phyloP scores from a whole-genome alignment of 30 jellyfish, hydroid and myxozoan genomes.

The Morbakka virulenta region DNA sequence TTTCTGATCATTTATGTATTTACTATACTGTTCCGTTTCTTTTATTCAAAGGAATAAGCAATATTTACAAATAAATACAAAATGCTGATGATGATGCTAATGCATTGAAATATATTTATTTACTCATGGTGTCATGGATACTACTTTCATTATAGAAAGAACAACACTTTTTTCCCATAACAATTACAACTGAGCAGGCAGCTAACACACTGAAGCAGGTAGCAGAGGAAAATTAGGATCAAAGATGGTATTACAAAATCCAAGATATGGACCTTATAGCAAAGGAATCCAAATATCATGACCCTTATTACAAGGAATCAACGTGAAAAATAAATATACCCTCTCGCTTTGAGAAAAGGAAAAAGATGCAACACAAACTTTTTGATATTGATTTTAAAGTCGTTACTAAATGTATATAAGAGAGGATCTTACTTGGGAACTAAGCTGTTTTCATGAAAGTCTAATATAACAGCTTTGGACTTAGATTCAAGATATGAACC shows the following conservation, averaged over 20 bases:
- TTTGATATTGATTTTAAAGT: constrained; percentile 3
- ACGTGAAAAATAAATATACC: not conserved
- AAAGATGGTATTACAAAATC: not conserved
- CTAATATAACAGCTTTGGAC: not conserved
- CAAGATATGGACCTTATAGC: constrained; percentile 14
- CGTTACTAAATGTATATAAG: not conserved
- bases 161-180: not conserved
- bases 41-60: too few species aligned
- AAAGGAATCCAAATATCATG: not conserved
- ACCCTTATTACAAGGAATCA: constrained; percentile 1
- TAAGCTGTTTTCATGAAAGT: constrained; percentile 23
- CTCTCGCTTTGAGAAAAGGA: not conserved
- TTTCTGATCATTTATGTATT: too few species aligned
- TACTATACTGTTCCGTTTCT: too few species aligned
- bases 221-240: constrained; percentile 8
- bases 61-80: too few species aligned
- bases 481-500: too few species aligned
- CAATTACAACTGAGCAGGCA: constrained; percentile 22
- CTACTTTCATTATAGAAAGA: too few species aligned
- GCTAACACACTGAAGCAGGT: constrained; percentile 4
- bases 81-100: too few species aligned
- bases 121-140: too few species aligned
- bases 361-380: not conserved
- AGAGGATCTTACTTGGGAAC: not conserved
- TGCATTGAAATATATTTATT: too few species aligned